Percentiles rank a stretch among this genome's conserved stretches.
Conservation (phyloP, 2,113 vertebrate genomes). For the Sterrhoptilus dennistouni region DNA sequence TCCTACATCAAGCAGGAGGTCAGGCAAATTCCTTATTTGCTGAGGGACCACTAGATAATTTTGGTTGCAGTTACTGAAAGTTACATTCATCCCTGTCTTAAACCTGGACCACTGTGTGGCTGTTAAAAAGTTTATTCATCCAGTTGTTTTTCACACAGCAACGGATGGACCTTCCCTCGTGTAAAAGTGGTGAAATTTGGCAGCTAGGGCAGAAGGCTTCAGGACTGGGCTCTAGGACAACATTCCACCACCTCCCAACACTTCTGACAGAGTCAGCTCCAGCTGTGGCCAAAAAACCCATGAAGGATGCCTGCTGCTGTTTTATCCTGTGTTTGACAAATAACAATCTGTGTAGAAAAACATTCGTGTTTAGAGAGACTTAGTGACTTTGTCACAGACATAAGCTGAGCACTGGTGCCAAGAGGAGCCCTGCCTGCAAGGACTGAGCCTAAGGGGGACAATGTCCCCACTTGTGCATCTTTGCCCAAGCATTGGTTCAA, state of each 20-base stretch:
- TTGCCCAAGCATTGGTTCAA: background rate
- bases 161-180: no score
- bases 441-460: no score
- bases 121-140: background rate
- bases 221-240: background rate
- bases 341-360: background rate
- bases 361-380: background rate
- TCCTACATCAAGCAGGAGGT: background rate
- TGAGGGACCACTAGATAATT: background rate
- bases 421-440: background rate
- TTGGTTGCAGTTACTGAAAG: background rate
- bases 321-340: background rate
- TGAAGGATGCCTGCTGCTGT: background rate
- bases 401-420: no score
- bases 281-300: background rate
- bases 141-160: background rate
- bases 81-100: background rate
- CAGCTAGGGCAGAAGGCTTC: background rate
- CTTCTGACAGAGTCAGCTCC: background rate
- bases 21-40: no score
- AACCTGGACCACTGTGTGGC: background rate
- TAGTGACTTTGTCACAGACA: no score
- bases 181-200: background rate
- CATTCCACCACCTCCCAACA: background rate
- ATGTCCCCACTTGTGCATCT: background rate